Conservation (phyloP, 2,888 invertebrate species). For the Lasioglossum pauxillum region DNA sequence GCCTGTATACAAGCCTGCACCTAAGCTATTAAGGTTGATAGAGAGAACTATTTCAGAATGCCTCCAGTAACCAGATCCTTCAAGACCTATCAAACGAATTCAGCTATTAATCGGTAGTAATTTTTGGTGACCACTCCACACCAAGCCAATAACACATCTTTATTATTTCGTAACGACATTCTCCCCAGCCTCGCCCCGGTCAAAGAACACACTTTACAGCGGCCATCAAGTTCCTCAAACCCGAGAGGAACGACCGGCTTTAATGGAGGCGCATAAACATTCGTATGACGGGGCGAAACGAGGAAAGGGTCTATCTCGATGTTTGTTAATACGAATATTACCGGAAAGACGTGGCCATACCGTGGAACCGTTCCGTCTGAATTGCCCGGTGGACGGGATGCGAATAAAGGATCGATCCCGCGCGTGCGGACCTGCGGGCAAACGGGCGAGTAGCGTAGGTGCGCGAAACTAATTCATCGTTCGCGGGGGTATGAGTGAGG, state of each 20-base stretch:
- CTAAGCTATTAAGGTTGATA: not conserved
- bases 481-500: conserved; percentile 19
- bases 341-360: not conserved
- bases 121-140: not conserved
- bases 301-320: not conserved
- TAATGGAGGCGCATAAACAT: not conserved
- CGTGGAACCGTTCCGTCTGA: not conserved
- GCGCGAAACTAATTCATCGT: conserved; percentile 25
- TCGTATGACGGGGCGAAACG: not conserved
- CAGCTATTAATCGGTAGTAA: not conserved
- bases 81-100: not conserved
- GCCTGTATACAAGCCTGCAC: too few species aligned
- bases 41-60: not conserved
- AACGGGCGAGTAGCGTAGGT: not conserved
- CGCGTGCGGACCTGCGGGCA: not conserved
- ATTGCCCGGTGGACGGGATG: not conserved
- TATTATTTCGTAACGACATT: not conserved
- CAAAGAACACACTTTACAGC: not conserved
- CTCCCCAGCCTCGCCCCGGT: not conserved
- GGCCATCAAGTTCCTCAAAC: not conserved
- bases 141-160: not conserved
- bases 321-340: not conserved
- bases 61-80: not conserved
- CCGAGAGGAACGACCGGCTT: not conserved
- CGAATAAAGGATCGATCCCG: not conserved